These are phyloP conservation scores for Cotesia vestalis DNA, from an alignment of 1,140 invertebrate species.

Conservation along the genomic window DNA sequence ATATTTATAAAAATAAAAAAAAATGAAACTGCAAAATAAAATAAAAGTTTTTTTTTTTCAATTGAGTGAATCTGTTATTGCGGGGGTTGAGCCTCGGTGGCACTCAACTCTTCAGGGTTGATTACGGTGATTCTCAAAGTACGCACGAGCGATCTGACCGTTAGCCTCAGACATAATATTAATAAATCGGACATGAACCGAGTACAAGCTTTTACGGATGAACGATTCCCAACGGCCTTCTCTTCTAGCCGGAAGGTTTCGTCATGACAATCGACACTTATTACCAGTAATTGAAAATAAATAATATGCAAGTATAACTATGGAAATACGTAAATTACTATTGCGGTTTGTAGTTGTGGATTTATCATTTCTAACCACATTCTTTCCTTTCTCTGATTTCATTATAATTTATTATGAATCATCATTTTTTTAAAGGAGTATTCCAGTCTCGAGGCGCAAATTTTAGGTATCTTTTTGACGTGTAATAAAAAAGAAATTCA, in stretches of 20 bases:
- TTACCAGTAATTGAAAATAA: too few relatives aligned
- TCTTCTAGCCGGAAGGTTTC: constrained; percentile 23
- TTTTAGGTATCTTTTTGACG: too few relatives aligned
- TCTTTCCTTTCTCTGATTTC: too few relatives aligned
- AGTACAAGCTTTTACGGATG: constrained; percentile 22
- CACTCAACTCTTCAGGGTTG: constrained; percentile 23
- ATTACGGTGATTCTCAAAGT: constrained; percentile 24
- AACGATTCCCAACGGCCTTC: constrained; percentile 11
- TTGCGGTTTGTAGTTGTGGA: too few relatives aligned
- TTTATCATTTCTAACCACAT: too few relatives aligned
- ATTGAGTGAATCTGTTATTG: not conserved
- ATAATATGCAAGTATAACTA: too few relatives aligned
- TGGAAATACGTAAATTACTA: too few relatives aligned
- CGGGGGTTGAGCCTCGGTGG: not conserved
- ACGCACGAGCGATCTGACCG: constrained; percentile 27
- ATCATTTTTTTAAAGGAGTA: too few relatives aligned
- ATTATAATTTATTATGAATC: too few relatives aligned
- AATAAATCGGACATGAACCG: constrained; percentile 1
- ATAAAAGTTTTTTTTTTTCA: not conserved
- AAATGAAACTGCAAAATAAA: too few relatives aligned
- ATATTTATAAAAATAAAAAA: not conserved
- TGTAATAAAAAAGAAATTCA: too few relatives aligned
- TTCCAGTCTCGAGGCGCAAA: too few relatives aligned
- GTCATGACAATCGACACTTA: constrained; percentile 24
- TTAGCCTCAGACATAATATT: not conserved